Percentiles rank a stretch among this genome's conserved stretches.
These are phyloP conservation scores for Priocnemis perturbator DNA, from an alignment of 2,888 invertebrate species.

Conservation along the genomic window DNA sequence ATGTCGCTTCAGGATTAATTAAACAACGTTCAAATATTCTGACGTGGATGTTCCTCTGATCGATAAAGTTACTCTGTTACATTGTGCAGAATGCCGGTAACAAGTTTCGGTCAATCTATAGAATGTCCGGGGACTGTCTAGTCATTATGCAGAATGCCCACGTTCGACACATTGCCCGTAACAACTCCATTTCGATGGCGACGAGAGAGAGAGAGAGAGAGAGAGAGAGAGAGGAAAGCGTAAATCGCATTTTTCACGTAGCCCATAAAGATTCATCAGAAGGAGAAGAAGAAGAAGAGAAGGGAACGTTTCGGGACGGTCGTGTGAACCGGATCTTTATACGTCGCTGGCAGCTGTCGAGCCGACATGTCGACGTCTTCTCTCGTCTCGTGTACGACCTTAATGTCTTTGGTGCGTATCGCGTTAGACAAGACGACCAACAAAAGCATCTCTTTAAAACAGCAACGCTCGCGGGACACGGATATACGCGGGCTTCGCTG, in stretches of 20 bases:
- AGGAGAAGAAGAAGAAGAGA: conserved; percentile 19
- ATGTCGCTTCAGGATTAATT: too few species aligned
- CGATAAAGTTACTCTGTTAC: too few species aligned
- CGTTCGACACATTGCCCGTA: too few species aligned
- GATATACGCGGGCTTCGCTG: background rate
- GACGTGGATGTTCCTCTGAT: too few species aligned
- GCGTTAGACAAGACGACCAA: conserved; percentile 27
- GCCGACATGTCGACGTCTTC: conserved; percentile 47
- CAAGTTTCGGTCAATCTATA: too few species aligned
- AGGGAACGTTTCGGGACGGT: conserved; percentile 29
- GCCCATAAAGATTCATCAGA: conserved; percentile 20
- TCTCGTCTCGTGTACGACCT: conserved; percentile 32
- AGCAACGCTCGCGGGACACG: conserved; percentile 13
- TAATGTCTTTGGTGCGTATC: conserved; percentile 16
- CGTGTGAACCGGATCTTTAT: conserved; percentile 71
- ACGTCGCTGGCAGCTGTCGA: conserved; percentile 62
- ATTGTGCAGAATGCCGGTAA: too few species aligned
- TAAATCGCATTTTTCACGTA: conserved; percentile 12
- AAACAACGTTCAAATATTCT: too few species aligned
- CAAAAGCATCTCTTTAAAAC: conserved; percentile 11
- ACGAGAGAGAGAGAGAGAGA: too few species aligned
- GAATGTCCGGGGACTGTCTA: too few species aligned
- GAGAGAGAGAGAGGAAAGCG: background rate
- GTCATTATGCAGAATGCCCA: too few species aligned
- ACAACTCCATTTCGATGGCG: too few species aligned